Evolutionary conservation across 2,797 vertebrate genomes (phyloP).

Genomic region (Sebastes vulpes): DNA sequence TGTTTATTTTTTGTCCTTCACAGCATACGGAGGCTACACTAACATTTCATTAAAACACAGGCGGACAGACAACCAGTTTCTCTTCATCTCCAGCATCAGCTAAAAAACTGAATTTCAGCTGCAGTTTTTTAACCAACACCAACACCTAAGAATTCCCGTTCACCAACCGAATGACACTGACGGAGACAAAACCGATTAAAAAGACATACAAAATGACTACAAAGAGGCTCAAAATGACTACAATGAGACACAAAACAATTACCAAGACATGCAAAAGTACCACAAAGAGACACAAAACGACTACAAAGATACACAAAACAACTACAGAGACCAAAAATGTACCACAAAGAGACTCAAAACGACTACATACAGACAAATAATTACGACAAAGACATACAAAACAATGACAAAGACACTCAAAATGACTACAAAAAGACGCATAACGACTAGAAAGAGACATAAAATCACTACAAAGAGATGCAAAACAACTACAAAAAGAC

Average conservation of each 20-base stretch:
- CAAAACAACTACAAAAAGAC: too few species aligned
- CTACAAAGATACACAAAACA: too few species aligned
- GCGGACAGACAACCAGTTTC: neutral
- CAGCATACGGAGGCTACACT: neutral
- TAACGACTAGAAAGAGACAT: too few species aligned
- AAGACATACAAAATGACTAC: neutral
- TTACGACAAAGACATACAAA: too few species aligned
- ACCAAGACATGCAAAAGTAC: too few species aligned
- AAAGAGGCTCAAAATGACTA: neutral
- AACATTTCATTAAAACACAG: neutral
- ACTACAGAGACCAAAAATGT: too few species aligned
- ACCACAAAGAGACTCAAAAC: neutral
- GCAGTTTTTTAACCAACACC: neutral
- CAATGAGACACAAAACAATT: neutral
- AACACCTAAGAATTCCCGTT: neutral
- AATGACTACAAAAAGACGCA: neutral
- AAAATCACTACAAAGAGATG: neutral
- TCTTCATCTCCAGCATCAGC: neutral
- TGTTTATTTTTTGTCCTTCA: neutral
- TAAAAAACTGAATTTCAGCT: neutral
- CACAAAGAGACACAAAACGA: fast-evolving
- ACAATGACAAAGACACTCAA: neutral
- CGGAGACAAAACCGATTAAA: neutral
- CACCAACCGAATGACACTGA: neutral
- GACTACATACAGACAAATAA: neutral